Evolutionary conservation across 2,888 invertebrate species (phyloP).

Genomic region (Stramonita haemastoma): DNA sequence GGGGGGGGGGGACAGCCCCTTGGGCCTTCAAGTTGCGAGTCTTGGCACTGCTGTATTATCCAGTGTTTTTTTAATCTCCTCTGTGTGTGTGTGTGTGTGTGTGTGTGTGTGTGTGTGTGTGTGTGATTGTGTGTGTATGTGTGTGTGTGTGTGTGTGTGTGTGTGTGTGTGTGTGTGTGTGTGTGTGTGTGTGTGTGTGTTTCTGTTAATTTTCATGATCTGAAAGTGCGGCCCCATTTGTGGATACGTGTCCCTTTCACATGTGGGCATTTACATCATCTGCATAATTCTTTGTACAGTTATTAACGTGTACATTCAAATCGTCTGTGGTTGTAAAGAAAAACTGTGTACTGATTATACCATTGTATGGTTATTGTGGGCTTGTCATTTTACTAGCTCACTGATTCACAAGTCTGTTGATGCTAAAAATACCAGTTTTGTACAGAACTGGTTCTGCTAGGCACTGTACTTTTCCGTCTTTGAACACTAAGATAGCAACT

Average conservation of each 20-base stretch:
- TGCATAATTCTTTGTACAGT: background rate
- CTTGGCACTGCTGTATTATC: background rate
- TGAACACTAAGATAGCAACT: background rate
- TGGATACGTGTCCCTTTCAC: too few relatives aligned
- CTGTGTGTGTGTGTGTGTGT: too few relatives aligned
- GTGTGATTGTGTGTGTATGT: too few relatives aligned
- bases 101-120: too few relatives aligned
- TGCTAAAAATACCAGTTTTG: background rate
- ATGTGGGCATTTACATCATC: too few relatives aligned
- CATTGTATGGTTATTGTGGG: background rate
- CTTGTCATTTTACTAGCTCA: background rate
- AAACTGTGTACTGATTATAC: background rate
- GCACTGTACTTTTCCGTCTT: background rate
- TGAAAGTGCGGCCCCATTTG: too few relatives aligned
- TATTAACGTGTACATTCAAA: background rate
- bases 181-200: slow-evolving; percentile 30
- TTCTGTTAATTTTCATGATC: background rate
- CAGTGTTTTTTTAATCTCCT: background rate
- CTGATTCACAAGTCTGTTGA: background rate
- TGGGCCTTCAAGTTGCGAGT: too few relatives aligned
- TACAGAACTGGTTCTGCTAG: background rate
- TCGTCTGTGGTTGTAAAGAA: background rate
- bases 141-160: background rate
- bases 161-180: slow-evolving; percentile 15
- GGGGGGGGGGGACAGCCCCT: too few relatives aligned